Conservation (phyloP, 2,888 invertebrate species). For the Lomographa bimaculata region DNA sequence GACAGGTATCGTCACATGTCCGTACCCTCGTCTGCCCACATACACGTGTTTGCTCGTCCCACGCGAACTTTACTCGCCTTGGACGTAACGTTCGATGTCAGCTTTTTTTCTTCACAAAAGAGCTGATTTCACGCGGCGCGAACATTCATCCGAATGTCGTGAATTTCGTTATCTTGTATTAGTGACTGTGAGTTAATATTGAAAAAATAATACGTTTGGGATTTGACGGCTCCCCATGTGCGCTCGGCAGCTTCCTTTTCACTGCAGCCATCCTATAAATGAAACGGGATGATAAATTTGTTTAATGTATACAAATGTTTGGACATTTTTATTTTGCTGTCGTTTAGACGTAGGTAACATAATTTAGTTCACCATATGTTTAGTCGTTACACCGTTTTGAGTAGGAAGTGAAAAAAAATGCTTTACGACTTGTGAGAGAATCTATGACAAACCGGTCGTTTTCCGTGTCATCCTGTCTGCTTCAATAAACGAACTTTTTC, state of each 20-base stretch:
- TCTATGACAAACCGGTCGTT: conserved; percentile 66
- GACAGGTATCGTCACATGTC: conserved; percentile 76
- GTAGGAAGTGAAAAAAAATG: conserved; percentile 81
- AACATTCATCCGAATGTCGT: conserved; percentile 80
- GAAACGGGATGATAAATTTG: conserved; percentile 81
- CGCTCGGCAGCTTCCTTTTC: conserved; percentile 78
- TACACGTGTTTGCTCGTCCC: conserved; percentile 74
- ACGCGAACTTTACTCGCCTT: conserved; percentile 47
- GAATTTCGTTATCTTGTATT: conserved; percentile 79
- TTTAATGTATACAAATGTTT: conserved; percentile 84
- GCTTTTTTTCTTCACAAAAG: conserved; percentile 68
- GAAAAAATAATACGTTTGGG: conserved; percentile 82
- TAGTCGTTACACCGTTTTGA: conserved; percentile 68
- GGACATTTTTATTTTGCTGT: conserved; percentile 83
- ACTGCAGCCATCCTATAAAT: conserved; percentile 66
- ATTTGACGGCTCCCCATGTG: conserved; percentile 80
- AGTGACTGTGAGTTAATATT: conserved; percentile 73
- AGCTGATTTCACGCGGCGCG: conserved; percentile 81
- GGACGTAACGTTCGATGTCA: conserved; percentile 51
- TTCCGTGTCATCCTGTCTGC: conserved; percentile 53
- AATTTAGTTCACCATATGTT: conserved; percentile 82
- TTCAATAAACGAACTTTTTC: conserved; percentile 54
- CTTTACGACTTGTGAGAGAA: conserved; percentile 76
- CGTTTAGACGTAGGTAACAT: conserved; percentile 80
- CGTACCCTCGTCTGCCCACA: conserved; percentile 76